Base-by-base conservation (phyloP, 1,140 invertebrate species). In the Hypsibius dujardini region DNA sequence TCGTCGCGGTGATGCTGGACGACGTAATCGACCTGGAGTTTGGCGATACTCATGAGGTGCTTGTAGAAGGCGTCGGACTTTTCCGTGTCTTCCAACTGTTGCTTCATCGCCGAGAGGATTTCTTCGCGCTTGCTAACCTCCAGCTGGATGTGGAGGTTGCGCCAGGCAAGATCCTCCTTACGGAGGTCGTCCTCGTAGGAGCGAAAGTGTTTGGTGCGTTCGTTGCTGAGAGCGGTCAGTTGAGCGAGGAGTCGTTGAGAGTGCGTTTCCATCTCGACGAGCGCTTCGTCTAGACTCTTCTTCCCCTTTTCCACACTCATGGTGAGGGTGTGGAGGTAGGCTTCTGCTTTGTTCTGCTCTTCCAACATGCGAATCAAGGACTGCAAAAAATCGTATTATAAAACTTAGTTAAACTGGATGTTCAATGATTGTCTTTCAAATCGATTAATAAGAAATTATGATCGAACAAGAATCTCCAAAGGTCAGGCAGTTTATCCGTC, bases 281-380 rank as follows among this genome's bases (percentile, higher is more conserved):
- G 50, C 7, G 50, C 50, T 56, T 56, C 50, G 7, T 7, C 7
- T 7, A 56, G 50, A n/a, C 7, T 7, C 50, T 56, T 7, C 50
- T 56, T 56, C 7, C 50, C 50, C 50, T 7, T 56, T 56, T 56
- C 50, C 50, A 56, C 50, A n/a, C n/a, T 56, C 7, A 56, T 7
- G 50, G 50, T n/a, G 7, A 56, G 50, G 7, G 7, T 56, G 7
- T 56, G 50, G 7, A 56, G 50, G 7, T 56, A 7, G 7, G n/a
- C 50, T 56, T 56, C 50, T n/a, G n/a, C n/a, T 56, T 56, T 56
- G 7, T 56, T n/a, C n/a, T n/a, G 50, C n/a, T 56, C 50, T n/a
- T 56, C 7, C 7, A 56, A n/a, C 50, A n/a, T 7, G 50, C 50
- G 50, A 7, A 56, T 56, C 7, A 56, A n/a, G 7, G n/a, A 7